Evolutionary conservation across 2,888 invertebrate genomes (phyloP).

Genomic region (Ornithoptera priamus): DNA sequence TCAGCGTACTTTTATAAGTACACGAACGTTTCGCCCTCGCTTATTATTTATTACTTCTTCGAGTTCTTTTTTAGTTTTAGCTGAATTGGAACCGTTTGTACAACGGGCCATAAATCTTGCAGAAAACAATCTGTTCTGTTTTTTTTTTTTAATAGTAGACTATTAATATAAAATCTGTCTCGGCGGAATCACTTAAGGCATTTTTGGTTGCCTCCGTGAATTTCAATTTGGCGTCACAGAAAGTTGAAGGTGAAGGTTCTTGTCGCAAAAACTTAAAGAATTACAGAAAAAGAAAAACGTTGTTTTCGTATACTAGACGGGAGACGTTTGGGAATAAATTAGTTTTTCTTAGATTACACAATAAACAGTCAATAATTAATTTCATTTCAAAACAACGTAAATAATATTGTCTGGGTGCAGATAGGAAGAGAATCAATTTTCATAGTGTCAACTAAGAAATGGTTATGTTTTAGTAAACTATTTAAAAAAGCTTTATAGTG

Average conservation of each 20-base stretch:
- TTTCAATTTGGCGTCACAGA: slow-evolving; percentile 25
- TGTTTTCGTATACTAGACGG: slow-evolving; percentile 1
- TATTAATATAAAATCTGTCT: slow-evolving; percentile 30
- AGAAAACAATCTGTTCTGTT: slow-evolving; percentile 25
- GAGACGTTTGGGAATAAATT: slow-evolving; percentile 2
- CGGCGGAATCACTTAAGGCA: slow-evolving; percentile 26
- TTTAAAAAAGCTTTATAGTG: no score
- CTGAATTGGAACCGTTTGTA: slow-evolving; percentile 19
- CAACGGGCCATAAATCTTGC: slow-evolving; percentile 25
- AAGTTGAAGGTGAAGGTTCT: not conserved
- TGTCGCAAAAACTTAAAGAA: slow-evolving; percentile 3
- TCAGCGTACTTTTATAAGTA: slow-evolving; percentile 22
- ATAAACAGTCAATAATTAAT: no score
- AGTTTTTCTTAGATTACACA: no score
- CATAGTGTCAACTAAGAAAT: no score
- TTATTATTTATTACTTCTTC: slow-evolving; percentile 29
- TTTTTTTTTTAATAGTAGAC: slow-evolving; percentile 27
- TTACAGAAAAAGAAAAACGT: slow-evolving; percentile 4
- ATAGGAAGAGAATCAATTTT: no score
- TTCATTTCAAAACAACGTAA: no score
- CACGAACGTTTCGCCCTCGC: slow-evolving; percentile 10
- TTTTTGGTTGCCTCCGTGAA: slow-evolving; percentile 28
- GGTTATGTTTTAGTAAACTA: no score
- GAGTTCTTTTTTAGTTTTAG: slow-evolving; percentile 23
- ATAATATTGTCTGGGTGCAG: no score